These are phyloP conservation scores for Rhodinocichla rosea DNA, from an alignment of 2,113 vertebrate species.

Conservation along the genomic window DNA sequence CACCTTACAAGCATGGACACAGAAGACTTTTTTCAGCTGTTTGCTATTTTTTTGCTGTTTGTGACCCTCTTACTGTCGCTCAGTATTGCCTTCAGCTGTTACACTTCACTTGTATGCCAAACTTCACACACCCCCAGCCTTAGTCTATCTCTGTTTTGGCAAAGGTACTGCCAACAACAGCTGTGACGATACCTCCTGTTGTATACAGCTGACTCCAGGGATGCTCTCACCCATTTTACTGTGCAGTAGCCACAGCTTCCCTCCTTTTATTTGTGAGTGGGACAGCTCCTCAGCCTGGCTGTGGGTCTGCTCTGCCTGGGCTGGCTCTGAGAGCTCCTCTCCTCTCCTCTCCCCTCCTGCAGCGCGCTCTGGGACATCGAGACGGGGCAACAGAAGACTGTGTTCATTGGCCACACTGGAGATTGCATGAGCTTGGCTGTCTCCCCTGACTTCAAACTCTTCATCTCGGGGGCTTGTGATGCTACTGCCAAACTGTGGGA, in stretches of 20 bases:
- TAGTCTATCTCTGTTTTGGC: background rate
- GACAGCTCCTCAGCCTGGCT: background rate
- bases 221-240: background rate
- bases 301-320: background rate
- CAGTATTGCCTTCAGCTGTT: background rate
- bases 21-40: background rate
- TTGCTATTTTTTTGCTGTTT: background rate
- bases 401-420: conserved; percentile 90
- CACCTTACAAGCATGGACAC: fast-evolving
- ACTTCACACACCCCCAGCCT: background rate
- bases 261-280: fast-evolving
- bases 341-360: background rate
- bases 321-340: background rate
- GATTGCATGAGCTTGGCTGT: conserved; percentile 96
- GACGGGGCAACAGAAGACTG: conserved; percentile 90
- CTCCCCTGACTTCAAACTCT: conserved; percentile 92
- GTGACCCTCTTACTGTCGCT: background rate
- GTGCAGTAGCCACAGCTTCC: background rate
- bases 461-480: conserved; percentile 95
- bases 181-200: background rate
- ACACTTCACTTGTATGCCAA: background rate
- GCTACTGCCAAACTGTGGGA: conserved; percentile 98
- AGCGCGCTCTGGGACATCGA: conserved; percentile 97
- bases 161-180: background rate
- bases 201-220: background rate